phyloP scores from a whole-genome alignment of 1,140 invertebrate species.

The Apis laboriosa region DNA sequence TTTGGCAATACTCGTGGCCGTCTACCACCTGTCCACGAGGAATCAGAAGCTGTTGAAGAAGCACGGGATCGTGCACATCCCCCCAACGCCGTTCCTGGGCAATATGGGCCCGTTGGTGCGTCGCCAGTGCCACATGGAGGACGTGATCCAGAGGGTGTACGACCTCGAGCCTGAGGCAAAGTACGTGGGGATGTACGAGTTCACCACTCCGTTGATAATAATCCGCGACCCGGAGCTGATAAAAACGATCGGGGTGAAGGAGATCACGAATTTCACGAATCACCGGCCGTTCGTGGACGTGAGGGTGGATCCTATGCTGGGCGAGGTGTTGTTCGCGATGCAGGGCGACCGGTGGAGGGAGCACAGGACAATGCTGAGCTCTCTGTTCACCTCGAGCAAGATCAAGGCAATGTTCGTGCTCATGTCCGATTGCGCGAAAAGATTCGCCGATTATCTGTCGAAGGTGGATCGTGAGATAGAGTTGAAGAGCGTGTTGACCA shows the following conservation, averaged over 20 bases:
- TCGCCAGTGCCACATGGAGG: not conserved
- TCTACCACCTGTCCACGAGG: slow-evolving; percentile 16
- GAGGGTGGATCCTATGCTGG: slow-evolving; percentile 67
- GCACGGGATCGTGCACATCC: slow-evolving; percentile 2
- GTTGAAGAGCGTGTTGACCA: slow-evolving; percentile 60
- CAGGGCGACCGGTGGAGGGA: slow-evolving; percentile 70
- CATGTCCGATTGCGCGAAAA: slow-evolving; percentile 52
- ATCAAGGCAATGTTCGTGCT: slow-evolving; percentile 69
- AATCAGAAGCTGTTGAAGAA: slow-evolving; percentile 8
- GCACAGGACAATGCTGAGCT: slow-evolving; percentile 66
- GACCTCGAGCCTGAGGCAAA: slow-evolving; percentile 39
- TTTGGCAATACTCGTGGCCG: not conserved
- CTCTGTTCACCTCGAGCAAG: slow-evolving; percentile 73
- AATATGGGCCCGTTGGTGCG: slow-evolving; percentile 20
- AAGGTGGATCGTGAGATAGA: slow-evolving; percentile 16
- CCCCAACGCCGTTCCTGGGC: slow-evolving; percentile 55
- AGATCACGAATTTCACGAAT: slow-evolving; percentile 73
- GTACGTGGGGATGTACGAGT: slow-evolving; percentile 66
- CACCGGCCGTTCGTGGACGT: slow-evolving; percentile 69
- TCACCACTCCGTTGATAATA: slow-evolving; percentile 67
- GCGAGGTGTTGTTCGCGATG: slow-evolving; percentile 70
- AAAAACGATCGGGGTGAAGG: slow-evolving; percentile 66
- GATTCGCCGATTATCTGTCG: slow-evolving; percentile 63
- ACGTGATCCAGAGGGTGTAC: not conserved
- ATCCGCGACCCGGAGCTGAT: slow-evolving; percentile 76